Conservation (phyloP, 2,797 vertebrate genomes). For the Loriculus beryllinus region DNA sequence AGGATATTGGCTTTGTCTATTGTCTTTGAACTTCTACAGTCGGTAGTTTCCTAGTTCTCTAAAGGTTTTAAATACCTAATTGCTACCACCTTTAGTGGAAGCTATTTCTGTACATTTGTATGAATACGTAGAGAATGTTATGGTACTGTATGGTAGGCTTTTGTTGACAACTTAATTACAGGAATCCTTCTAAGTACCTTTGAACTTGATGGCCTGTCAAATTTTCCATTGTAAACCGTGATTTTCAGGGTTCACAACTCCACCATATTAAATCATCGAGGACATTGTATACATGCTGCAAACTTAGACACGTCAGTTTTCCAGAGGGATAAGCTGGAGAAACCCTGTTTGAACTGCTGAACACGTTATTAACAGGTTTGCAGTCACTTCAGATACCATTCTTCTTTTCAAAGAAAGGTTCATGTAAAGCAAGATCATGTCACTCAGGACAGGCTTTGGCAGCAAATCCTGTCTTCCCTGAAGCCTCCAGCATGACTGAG, state of each 20-base stretch:
- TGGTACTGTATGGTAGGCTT: neutral
- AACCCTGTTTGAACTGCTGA: neutral
- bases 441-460: neutral
- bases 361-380: neutral
- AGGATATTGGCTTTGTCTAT: neutral
- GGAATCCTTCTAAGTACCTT: neutral
- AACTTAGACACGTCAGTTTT: neutral
- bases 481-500: fast-evolving
- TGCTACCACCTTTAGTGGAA: neutral
- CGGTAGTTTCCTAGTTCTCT: neutral
- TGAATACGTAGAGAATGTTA: slow-evolving; percentile 23
- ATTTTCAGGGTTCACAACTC: slow-evolving; percentile 9
- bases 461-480: neutral
- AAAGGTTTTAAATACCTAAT: neutral
- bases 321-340: neutral
- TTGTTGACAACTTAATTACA: slow-evolving; percentile 45
- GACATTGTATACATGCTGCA: neutral
- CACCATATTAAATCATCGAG: neutral
- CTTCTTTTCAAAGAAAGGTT: neutral
- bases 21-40: neutral
- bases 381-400: neutral
- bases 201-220: slow-evolving; percentile 5
- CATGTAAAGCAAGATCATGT: neutral
- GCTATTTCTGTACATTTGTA: neutral
- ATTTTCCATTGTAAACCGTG: neutral